Base-by-base conservation (phyloP, 2,113 vertebrate species). In the Poicephalus meyeri region DNA sequence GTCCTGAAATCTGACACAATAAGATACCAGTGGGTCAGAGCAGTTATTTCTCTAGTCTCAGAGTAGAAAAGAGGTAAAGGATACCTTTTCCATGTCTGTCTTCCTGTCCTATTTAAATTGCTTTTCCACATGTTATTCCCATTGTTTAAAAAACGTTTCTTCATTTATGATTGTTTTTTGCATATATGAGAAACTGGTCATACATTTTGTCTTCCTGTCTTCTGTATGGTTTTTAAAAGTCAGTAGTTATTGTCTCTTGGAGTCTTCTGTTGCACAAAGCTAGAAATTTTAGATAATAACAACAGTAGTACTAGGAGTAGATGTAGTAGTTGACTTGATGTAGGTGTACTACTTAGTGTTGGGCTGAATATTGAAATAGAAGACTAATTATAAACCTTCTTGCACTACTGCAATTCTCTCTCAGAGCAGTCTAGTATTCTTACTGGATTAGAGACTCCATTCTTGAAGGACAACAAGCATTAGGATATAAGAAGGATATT, bases 131-230 rank as follows among this genome's bases (percentile, higher is more conserved):
- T 88, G 18, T 37, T 24, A 70, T 88, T 89, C 25, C 70, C 53
- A 89, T 91, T 96, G 84, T 95, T 95, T 92, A 69, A 71, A 86
- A 89, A 85, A 85, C 58, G 44, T 44, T 89, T 46, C 44, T 76
- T 87, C 63, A 50, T 70, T n/a, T 61, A 26, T 68, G 76, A n/a
- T 49, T 76, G 26, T 1, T 2, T 87, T 87, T 72, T 91, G 63
- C 81, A 49, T 81, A 24, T 53, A 16, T 24, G 53, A 89, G 84
- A 95, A 93, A 72, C 77, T 69, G 56, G 37, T 76, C 9, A 12
- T 91, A 58, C 13, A 4, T 95, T 93, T 79, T 85, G 39, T 91
- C 52, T 93, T 77, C 85, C 63, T 80, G 44, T 70, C 71, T 87
- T 52, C 28, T 24, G 9, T 63, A 37, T n/a, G 16, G 26, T 87